phyloP scores from a whole-genome alignment of 2,888 invertebrate genomes.

The Nemurella pictetii region DNA sequence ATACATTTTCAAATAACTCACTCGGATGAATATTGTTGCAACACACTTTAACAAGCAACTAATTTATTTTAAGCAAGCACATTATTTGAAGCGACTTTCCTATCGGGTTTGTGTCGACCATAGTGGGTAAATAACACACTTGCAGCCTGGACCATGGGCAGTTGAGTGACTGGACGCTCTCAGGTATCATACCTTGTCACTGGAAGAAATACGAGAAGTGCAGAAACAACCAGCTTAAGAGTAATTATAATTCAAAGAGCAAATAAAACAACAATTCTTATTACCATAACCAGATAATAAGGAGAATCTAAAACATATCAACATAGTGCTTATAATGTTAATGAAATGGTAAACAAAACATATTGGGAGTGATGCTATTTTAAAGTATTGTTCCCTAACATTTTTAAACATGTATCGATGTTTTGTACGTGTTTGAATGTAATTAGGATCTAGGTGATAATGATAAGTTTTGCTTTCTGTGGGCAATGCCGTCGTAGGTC shows the following conservation, averaged over 20 bases:
- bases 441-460: conserved; percentile 32
- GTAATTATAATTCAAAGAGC: conserved; percentile 7
- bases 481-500: conserved; percentile 32
- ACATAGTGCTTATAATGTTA: conserved; percentile 44
- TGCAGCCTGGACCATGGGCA: neutral
- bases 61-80: neutral
- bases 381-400: conserved; percentile 43
- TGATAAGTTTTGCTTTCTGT: conserved; percentile 28
- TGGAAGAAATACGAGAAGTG: conserved; percentile 29
- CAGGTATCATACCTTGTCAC: conserved; percentile 30
- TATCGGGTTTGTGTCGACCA: too few species aligned
- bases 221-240: conserved; percentile 13
- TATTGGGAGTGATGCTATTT: conserved; percentile 43
- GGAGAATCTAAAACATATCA: conserved; percentile 44
- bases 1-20: too few species aligned
- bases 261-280: conserved; percentile 39
- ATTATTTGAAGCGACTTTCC: too few species aligned
- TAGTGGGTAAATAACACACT: neutral
- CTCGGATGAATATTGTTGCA: neutral
- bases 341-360: conserved; percentile 36
- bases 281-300: conserved; percentile 29
- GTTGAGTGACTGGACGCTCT: conserved; percentile 6
- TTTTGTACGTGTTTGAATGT: conserved; percentile 42
- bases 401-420: conserved; percentile 41
- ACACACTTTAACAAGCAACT: neutral